Evolutionary conservation across 2,797 vertebrate genomes (phyloP).

Genomic region (Alfaro cultratus): DNA sequence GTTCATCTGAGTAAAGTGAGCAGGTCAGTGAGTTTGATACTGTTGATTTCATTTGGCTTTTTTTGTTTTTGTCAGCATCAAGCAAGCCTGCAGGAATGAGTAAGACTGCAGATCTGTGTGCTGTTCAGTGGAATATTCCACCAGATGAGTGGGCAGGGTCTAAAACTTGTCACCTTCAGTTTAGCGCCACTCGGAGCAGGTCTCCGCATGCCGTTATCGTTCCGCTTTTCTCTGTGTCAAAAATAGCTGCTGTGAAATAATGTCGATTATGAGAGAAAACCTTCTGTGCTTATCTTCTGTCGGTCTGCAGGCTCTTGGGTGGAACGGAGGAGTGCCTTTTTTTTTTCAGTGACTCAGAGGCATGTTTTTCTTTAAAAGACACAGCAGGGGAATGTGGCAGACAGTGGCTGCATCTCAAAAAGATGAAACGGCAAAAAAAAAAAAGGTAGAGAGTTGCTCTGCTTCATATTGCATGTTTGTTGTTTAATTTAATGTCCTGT

Average conservation of each 20-base stretch:
- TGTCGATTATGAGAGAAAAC: slow-evolving; percentile 13
- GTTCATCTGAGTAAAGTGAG: neutral
- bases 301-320: neutral
- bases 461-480: neutral
- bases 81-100: slow-evolving; percentile 6
- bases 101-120: neutral
- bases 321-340: neutral
- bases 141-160: slow-evolving; percentile 15
- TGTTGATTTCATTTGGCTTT: slow-evolving; percentile 19
- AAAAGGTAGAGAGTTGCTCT: neutral
- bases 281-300: slow-evolving; percentile 5
- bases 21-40: slow-evolving; percentile 9
- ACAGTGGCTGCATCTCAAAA: neutral
- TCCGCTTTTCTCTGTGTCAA: slow-evolving; percentile 7
- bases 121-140: slow-evolving; percentile 64
- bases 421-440: neutral
- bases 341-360: neutral
- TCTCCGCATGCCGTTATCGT: slow-evolving; percentile 20
- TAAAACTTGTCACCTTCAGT: slow-evolving; percentile 10
- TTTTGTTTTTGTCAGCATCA: slow-evolving; percentile 36
- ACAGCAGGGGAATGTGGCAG: neutral
- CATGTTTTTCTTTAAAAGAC: slow-evolving; percentile 11
- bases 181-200: slow-evolving; percentile 20
- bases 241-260: slow-evolving; percentile 11
- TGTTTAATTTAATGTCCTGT: neutral